Evolutionary conservation across 2,113 vertebrate genomes (phyloP).

Genomic region (Zonotrichia leucophrys): DNA sequence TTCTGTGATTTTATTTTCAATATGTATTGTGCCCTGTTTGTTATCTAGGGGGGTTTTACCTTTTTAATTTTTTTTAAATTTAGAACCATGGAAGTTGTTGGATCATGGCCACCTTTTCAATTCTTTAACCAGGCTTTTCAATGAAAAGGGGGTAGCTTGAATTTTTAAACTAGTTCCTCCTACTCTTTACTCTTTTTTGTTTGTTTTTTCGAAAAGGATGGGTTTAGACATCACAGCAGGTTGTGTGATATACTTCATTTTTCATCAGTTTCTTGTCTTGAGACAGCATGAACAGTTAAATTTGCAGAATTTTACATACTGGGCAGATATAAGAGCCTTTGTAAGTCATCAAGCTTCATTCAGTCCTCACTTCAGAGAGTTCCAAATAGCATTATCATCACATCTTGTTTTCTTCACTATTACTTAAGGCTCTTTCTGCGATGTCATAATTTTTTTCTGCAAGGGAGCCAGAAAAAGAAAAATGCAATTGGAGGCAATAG

Average conservation of each 20-base stretch:
- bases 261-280: neutral
- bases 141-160: neutral
- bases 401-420: neutral
- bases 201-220: neutral
- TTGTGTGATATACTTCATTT: neutral
- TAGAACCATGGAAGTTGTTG: neutral
- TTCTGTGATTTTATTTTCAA: neutral
- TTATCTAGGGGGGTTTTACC: neutral
- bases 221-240: neutral
- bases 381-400: neutral
- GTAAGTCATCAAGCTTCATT: neutral
- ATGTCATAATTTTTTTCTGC: neutral
- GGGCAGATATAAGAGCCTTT: neutral
- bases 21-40: neutral
- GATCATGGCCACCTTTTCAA: neutral
- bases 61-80: neutral
- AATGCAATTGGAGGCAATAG: neutral
- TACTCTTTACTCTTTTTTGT: neutral
- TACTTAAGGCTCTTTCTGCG: neutral
- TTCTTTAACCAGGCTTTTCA: neutral
- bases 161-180: neutral
- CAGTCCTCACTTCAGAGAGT: neutral
- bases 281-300: neutral
- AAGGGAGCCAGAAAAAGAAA: neutral
- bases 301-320: neutral